Base-by-base conservation (phyloP, 2,888 invertebrate genomes). In the Phengaris arion region DNA sequence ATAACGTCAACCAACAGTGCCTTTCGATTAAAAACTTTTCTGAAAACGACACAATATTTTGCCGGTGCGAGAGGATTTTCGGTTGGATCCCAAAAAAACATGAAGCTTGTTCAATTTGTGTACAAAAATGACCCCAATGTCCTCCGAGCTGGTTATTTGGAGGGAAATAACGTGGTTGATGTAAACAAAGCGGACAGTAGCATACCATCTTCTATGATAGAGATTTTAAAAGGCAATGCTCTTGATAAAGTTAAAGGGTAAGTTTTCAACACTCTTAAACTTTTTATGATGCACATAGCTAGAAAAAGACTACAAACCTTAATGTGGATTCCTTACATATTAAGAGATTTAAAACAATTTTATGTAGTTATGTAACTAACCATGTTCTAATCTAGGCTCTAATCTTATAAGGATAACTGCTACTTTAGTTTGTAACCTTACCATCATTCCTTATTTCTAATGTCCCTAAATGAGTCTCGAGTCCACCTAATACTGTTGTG, bases 51-150 rank as follows among this genome's bases (percentile, higher is more conserved):
- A 74, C 74, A 64, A 68, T 13, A 22, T 3, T 54, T 54, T 9
- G 73, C 72, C 74, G 78, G 77, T 72, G 74, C 76, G 45, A 81
- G 85, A 79, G 78, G 78, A 77, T 88, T 91, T 79, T 86, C 91
- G 51, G 78, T 85, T 76, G 83, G 85, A 76, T 80, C 79, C 45
- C 81, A 74, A 81, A 85, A 75, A 83, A 94, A 92, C 55, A 95
- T 96, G 96, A 95, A 96, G 82, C 95, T 96, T 81, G 95, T 97
- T 70, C 97, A 97, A 83, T 97, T 96, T 85, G 89, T 91, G 72
- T 91, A 87, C 54, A 83, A 83, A n/a, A 79, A 94, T 80, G 92
- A 93, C 68, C 95, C 96, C 0, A 92, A 93, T 0, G 94, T 94
- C 2, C 92, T 95, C 75, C 94, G 95, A n/a, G 91, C 96, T n/a